Conservation (phyloP, 2,888 invertebrate species). For the Brassicogethes aeneus region DNA sequence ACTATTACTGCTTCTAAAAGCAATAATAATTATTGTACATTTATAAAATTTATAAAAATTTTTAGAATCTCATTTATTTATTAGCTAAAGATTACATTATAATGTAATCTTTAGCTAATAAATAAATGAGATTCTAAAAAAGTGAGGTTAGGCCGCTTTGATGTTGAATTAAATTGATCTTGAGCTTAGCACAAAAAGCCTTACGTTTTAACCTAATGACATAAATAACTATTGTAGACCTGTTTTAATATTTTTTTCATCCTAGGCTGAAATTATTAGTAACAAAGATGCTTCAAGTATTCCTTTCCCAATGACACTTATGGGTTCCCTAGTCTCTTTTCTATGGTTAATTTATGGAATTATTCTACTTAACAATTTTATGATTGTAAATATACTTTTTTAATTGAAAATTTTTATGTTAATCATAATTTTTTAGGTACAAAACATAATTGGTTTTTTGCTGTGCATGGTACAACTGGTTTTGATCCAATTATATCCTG, state of each 20-base stretch:
- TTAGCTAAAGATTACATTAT: no score
- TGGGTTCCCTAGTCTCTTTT: conserved; percentile 68
- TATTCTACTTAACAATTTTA: conserved; percentile 63
- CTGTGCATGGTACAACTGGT: conserved; percentile 56
- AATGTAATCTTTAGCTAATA: no score
- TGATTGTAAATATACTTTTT: conserved; percentile 53
- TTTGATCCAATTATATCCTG: conserved; percentile 61
- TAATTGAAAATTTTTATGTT: not conserved
- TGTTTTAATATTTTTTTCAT: conserved; percentile 21
- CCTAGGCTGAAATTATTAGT: conserved; percentile 66
- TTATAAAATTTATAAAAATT: no score
- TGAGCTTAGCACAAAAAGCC: no score
- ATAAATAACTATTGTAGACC: no score
- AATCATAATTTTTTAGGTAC: conserved; percentile 48
- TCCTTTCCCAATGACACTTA: conserved; percentile 80
- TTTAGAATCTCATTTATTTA: no score
- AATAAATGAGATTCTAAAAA: no score
- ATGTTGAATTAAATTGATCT: no score
- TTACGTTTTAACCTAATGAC: no score
- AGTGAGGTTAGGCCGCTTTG: no score
- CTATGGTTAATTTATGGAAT: conserved; percentile 78
- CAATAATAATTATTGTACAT: no score
- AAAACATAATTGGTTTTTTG: conserved; percentile 57
- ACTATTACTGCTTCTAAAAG: no score
- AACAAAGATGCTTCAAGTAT: conserved; percentile 77